Conservation (phyloP, 2,888 invertebrate species). For the Cloeon dipterum region DNA sequence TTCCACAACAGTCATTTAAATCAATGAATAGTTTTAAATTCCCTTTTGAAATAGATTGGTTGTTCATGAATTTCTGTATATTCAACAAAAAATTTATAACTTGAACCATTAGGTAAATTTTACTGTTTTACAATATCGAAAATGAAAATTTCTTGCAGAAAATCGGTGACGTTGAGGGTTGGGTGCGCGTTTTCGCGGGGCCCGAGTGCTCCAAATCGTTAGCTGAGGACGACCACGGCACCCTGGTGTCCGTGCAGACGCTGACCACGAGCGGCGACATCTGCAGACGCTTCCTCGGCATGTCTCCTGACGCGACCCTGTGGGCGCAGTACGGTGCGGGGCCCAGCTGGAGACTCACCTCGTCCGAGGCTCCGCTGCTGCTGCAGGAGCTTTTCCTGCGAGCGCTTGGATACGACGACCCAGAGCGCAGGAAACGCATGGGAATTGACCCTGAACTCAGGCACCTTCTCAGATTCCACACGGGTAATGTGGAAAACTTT, state of each 20-base stretch:
- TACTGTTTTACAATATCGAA: too few relatives aligned
- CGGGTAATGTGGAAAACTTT: too few relatives aligned
- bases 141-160: too few relatives aligned
- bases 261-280: conserved; percentile 28
- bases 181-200: conserved; percentile 37
- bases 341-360: conserved; percentile 26
- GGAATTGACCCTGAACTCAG: conserved; percentile 40
- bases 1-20: too few relatives aligned
- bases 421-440: conserved; percentile 30
- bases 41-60: too few relatives aligned
- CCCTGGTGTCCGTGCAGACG: conserved; percentile 30
- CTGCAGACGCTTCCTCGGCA: conserved; percentile 23
- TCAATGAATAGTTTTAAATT: too few relatives aligned
- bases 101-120: too few relatives aligned
- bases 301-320: conserved; percentile 21
- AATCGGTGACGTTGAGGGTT: conserved; percentile 37
- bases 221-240: conserved; percentile 19
- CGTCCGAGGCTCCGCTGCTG: conserved; percentile 29
- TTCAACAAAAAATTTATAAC: too few relatives aligned
- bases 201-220: conserved; percentile 18
- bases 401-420: conserved; percentile 31
- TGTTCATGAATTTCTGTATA: too few relatives aligned
- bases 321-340: conserved; percentile 32
- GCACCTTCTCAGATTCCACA: conserved; percentile 33
- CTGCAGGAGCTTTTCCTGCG: conserved; percentile 36